A percentile compares a stretch with the other conserved stretches of the same genome.
These are phyloP conservation scores for Atherix ibis DNA, from an alignment of 2,888 invertebrate species.

Conservation along the genomic window DNA sequence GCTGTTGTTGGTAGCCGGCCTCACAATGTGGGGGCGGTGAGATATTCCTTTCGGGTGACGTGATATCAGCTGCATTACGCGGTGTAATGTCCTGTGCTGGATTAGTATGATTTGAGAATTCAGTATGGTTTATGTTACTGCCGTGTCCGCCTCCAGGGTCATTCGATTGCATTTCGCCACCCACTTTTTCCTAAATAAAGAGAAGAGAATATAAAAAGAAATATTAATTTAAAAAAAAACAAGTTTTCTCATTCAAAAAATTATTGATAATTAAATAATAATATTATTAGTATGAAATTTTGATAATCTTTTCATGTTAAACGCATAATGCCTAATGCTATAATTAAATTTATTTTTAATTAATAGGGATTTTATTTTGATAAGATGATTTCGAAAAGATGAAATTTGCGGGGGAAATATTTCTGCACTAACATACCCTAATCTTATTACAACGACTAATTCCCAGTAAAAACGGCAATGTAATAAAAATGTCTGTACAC, in stretches of 20 bases:
- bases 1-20: constrained; percentile 2
- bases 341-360: no score
- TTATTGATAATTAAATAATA: no score
- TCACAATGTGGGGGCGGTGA: constrained; percentile 5
- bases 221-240: not conserved
- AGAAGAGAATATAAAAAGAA: constrained; percentile 3
- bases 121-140: constrained; percentile 13
- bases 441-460: no score
- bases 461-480: no score
- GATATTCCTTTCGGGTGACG: constrained; percentile 7
- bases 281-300: no score
- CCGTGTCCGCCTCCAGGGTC: constrained; percentile 28
- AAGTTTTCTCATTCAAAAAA: not conserved
- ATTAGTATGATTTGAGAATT: not conserved
- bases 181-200: constrained; percentile 28
- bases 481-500: no score
- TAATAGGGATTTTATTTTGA: no score
- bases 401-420: no score
- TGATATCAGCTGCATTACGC: constrained; percentile 13
- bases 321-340: no score
- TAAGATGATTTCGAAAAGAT: no score
- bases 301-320: no score
- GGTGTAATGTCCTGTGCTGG: constrained; percentile 1
- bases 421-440: no score
- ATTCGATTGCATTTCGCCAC: constrained; percentile 34